phyloP scores from a whole-genome alignment of 2,888 invertebrate species.

The Cyclophora albipunctata region DNA sequence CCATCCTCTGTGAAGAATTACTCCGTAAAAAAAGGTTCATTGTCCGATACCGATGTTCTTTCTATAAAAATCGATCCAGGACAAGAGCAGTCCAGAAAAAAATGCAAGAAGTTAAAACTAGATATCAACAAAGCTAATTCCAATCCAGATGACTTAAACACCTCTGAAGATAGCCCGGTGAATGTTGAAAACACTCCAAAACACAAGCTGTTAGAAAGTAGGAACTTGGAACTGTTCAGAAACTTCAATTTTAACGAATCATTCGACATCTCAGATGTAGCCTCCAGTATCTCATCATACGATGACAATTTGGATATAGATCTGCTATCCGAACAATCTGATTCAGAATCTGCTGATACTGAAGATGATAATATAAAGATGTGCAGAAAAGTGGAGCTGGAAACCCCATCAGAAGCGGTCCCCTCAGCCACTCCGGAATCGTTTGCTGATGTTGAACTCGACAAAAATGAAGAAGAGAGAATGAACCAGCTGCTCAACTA shows the following conservation, averaged over 20 bases:
- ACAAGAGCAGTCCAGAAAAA: conserved; percentile 30
- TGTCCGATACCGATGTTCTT: conserved; percentile 58
- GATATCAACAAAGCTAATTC: conserved; percentile 56
- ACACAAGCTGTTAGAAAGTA: conserved; percentile 47
- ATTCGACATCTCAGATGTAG: conserved; percentile 48
- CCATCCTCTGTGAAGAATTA: conserved; percentile 43
- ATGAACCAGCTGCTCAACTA: conserved; percentile 43
- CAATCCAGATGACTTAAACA: conserved; percentile 31
- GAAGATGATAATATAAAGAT: conserved; percentile 41
- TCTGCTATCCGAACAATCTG: conserved; percentile 51
- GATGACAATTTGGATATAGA: conserved; percentile 50
- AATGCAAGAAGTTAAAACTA: conserved; percentile 46
- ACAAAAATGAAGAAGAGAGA: conserved; percentile 53
- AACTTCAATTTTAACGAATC: conserved; percentile 54
- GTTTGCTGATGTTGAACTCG: conserved; percentile 55
- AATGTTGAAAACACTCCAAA: conserved; percentile 61
- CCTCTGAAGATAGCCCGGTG: conserved; percentile 20
- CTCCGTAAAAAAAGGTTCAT: conserved; percentile 43
- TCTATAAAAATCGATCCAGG: conserved; percentile 20
- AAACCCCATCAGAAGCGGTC: conserved; percentile 23
- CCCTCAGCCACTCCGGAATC: conserved; percentile 52
- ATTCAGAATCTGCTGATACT: conserved; percentile 40
- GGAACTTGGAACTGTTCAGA: conserved; percentile 48
- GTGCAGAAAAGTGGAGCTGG: conserved; percentile 49
- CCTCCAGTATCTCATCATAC: conserved; percentile 36